phyloP scores from a whole-genome alignment of 1,140 invertebrate species.

The Drosophila oshimai region DNA sequence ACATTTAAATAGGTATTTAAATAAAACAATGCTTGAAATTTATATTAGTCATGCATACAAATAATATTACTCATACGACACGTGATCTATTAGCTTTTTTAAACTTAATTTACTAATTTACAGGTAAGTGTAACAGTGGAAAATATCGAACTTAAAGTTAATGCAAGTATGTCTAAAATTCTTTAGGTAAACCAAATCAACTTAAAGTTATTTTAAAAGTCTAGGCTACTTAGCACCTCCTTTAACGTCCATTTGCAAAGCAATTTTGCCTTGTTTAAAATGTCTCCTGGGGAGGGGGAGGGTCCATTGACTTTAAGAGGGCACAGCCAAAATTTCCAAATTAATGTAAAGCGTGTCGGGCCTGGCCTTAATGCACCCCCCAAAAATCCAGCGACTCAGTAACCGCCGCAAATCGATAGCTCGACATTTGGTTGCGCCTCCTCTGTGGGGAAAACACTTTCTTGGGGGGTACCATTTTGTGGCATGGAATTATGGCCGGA shows the following conservation, averaged over 20 bases:
- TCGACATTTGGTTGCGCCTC: constrained; percentile 36
- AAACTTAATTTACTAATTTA: too few species aligned
- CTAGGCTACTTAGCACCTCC: constrained; percentile 10
- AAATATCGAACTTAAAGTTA: background rate
- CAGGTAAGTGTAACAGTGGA: too few species aligned
- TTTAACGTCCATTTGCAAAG: background rate
- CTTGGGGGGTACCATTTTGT: constrained; percentile 36
- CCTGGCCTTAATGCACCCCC: constrained; percentile 24
- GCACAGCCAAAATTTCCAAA: constrained; percentile 21
- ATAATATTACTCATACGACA: too few species aligned
- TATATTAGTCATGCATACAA: too few species aligned
- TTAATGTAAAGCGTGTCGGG: constrained; percentile 37
- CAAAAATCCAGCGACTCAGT: background rate
- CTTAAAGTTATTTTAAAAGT: background rate
- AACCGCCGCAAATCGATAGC: constrained; percentile 38
- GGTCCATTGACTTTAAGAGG: constrained; percentile 17
- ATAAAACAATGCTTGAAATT: too few species aligned
- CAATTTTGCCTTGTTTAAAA: constrained; percentile 13
- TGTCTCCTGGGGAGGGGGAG: background rate
- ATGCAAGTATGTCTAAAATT: background rate
- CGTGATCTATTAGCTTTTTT: too few species aligned
- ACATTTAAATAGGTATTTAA: too few species aligned
- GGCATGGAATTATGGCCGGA: constrained; percentile 52
- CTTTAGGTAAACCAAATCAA: background rate
- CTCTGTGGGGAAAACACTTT: constrained; percentile 32